These are phyloP conservation scores for Suillia variegata DNA, from an alignment of 2,888 invertebrate species.

Conservation along the genomic window DNA sequence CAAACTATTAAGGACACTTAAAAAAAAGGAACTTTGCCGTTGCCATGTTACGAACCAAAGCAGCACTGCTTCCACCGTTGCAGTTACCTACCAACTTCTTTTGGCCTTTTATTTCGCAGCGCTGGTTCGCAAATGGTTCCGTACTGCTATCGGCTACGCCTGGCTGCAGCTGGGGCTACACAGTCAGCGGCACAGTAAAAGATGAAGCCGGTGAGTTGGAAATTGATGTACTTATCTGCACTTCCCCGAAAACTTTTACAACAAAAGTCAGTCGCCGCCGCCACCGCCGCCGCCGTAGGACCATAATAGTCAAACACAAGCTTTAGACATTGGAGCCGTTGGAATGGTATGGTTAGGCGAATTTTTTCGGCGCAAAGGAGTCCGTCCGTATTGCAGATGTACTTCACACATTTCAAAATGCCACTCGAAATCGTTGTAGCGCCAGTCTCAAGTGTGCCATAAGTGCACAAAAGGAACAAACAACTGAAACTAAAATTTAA, in stretches of 20 bases:
- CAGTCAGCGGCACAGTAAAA: constrained; percentile 1
- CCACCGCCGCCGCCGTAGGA: too few relatives aligned
- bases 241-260: constrained; percentile 10
- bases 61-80: too few relatives aligned
- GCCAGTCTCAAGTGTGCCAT: constrained; percentile 19
- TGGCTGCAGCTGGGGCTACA: neutral
- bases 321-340: too few relatives aligned
- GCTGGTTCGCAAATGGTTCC: too few relatives aligned
- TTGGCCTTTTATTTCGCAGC: neutral
- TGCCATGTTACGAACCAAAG: neutral
- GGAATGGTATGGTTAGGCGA: too few relatives aligned
- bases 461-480: constrained; percentile 6
- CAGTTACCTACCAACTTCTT: too few relatives aligned
- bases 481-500: neutral
- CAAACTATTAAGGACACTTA: constrained; percentile 9
- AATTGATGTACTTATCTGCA: constrained; percentile 20
- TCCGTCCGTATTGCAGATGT: too few relatives aligned
- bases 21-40: neutral
- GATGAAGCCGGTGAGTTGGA: constrained; percentile 14
- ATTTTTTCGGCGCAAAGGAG: too few relatives aligned
- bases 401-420: neutral
- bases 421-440: constrained; percentile 5
- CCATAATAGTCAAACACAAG: neutral
- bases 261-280: constrained; percentile 1
- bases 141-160: too few relatives aligned